Conservation (phyloP, 2,888 invertebrate species). For the Heteromurus nitidus region DNA sequence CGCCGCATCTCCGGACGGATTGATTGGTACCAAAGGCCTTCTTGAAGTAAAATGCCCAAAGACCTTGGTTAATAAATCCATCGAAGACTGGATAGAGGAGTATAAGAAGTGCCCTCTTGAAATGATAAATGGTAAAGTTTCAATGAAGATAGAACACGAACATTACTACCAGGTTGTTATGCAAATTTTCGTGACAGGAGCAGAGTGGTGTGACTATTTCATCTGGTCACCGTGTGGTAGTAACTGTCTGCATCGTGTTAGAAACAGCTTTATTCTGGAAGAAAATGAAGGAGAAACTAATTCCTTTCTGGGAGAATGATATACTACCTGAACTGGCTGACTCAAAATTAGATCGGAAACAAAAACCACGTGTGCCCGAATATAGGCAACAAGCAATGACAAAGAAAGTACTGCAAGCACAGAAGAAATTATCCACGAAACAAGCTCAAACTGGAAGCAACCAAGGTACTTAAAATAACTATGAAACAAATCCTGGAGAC, state of each 20-base stretch:
- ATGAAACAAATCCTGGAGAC: too few relatives aligned
- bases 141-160: slow-evolving; percentile 11
- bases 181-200: slow-evolving; percentile 13
- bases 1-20: slow-evolving; percentile 26
- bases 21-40: slow-evolving; percentile 7
- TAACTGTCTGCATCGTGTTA: background rate
- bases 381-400: too few relatives aligned
- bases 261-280: slow-evolving; percentile 18
- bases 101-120: background rate
- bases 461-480: too few relatives aligned
- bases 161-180: slow-evolving; percentile 41
- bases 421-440: too few relatives aligned
- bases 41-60: slow-evolving; percentile 36
- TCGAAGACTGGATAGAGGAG: background rate
- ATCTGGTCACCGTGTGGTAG: background rate
- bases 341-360: background rate
- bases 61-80: background rate
- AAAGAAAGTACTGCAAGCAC: too few relatives aligned
- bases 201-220: slow-evolving; percentile 24
- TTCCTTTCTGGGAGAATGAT: slow-evolving; percentile 29
- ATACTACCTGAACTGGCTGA: slow-evolving; percentile 34
- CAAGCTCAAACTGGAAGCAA: too few relatives aligned
- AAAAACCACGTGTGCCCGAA: too few relatives aligned
- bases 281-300: background rate
- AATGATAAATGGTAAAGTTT: background rate